Percentiles rank a stretch among this genome's conserved stretches.
These are phyloP conservation scores for Dolichopus griseipennis DNA, from an alignment of 2,888 invertebrate species.

Conservation along the genomic window DNA sequence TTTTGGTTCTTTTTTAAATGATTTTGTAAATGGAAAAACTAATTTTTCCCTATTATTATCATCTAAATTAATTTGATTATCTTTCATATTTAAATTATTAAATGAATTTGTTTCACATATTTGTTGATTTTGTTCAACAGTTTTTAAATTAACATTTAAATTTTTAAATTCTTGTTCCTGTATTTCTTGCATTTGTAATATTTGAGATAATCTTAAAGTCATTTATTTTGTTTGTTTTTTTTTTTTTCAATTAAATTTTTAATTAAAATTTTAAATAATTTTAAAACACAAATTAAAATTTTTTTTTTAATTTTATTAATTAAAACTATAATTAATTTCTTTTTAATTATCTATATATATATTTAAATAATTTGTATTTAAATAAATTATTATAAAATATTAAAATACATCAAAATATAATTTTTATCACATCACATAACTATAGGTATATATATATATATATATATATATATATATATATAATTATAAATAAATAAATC, in stretches of 20 bases:
- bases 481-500: neutral
- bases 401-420: too few relatives aligned
- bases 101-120: neutral
- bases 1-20: conserved; percentile 37
- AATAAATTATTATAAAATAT: too few relatives aligned
- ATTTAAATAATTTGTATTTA: too few relatives aligned
- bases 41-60: neutral
- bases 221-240: neutral
- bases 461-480: too few relatives aligned
- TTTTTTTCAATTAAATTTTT: neutral
- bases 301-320: neutral
- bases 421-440: too few relatives aligned
- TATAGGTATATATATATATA: too few relatives aligned
- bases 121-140: neutral
- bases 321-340: neutral
- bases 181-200: conserved; percentile 1
- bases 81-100: neutral
- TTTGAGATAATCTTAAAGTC: neutral
- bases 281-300: neutral
- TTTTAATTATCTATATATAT: neutral
- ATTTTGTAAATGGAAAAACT: conserved; percentile 1
- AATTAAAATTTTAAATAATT: neutral
- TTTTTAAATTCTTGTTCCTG: neutral
- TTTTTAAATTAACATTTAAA: neutral
- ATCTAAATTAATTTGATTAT: neutral